A percentile compares a stretch with the other conserved stretches of the same genome.
Conservation (phyloP, 1,140 invertebrate genomes). For the Phenacoccus solenopsis region DNA sequence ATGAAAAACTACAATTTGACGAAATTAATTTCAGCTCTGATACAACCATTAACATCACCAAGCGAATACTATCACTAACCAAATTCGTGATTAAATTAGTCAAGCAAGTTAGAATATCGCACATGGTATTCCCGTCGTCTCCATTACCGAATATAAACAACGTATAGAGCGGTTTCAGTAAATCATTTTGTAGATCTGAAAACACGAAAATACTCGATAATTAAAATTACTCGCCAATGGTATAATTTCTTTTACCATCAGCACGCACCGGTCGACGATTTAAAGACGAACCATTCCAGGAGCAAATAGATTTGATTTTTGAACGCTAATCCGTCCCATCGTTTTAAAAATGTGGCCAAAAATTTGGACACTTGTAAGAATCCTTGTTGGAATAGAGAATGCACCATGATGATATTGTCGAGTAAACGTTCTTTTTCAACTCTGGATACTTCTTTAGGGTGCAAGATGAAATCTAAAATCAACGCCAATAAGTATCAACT, state of each 20-base stretch:
- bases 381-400: neutral
- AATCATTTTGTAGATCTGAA: neutral
- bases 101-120: neutral
- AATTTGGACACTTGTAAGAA: neutral
- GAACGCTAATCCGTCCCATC: neutral
- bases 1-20: neutral
- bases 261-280: too few species aligned
- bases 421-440: neutral
- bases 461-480: neutral
- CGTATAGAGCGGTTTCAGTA: neutral
- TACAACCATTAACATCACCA: too few species aligned
- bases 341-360: neutral
- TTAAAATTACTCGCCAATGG: too few species aligned
- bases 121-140: neutral
- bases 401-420: neutral
- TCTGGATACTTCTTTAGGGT: neutral
- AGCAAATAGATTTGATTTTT: neutral
- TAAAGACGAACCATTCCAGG: neutral
- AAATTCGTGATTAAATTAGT: neutral
- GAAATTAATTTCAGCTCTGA: too few species aligned
- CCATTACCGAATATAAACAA: neutral
- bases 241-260: neutral
- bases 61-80: neutral
- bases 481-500: neutral
- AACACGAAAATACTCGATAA: neutral